Evolutionary conservation across 1,140 invertebrate genomes (phyloP), one percentile per base, ranked within the genome.

Genomic region (Hirudo medicinalis): DNA sequence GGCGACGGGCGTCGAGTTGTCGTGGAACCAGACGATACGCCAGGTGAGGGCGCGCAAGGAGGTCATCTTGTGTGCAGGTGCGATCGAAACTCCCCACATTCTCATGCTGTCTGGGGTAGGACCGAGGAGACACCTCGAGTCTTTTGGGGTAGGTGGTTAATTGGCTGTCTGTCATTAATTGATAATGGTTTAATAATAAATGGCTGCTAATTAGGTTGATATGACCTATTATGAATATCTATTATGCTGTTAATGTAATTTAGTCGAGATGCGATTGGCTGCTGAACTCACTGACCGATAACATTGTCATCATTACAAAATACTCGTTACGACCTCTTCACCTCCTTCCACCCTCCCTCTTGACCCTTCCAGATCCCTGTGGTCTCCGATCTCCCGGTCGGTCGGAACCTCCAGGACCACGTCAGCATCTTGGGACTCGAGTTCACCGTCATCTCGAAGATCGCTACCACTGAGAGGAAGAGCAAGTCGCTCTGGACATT

Each of bases 101-200:
- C 78, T 94, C 9, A 92, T 94, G 90, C 79, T 94, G 0, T 91
- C 90, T 1, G 92, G 91, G 0, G 85, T 93, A 0, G 91, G 91
- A 0, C 90, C 90, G 0, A 82, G 85, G 54, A 86, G 87, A 32
- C 87, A 92, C 76, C 78, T 93, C 20, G 78, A 83, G 1, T 85
- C 22, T 53, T 53, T 43, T n/a, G 69, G 53, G n/a, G 69, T 70
- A 25, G 43, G 69, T 20, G 11, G 43, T 49, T 36, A 36, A 17
- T 49, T 11, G 43, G 43, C 11, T 49, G 43, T 36, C 6, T 2
- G 2, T 36, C 2, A 36, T 36, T 36, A 36, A 36, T 36, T 36
- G 6, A 36, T 36, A 6, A 36, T 36, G 6, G 32, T 36, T 36
- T 36, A 36, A 36, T 36, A 36, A 3, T 36, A 36, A 36, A 36